Base-by-base conservation (phyloP, 2,888 invertebrate species). In the Arenicola marina region DNA sequence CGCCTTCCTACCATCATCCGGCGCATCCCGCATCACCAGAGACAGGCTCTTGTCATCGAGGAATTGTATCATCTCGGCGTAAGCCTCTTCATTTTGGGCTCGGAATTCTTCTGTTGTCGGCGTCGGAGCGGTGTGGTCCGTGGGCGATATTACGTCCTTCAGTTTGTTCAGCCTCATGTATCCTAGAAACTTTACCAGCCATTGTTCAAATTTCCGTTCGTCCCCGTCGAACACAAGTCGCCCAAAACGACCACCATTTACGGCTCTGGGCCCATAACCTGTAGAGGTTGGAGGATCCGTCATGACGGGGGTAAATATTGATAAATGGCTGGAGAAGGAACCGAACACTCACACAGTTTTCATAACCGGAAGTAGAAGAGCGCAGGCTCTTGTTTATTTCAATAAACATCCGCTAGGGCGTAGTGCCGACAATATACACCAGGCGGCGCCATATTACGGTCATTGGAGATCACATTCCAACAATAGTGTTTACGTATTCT, bases 1-100 rank as follows among this genome's bases (percentile, higher is more conserved):
- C n/a, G 72, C 66, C 15, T 62, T 61, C 44, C 69, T 61, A 4
- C 72, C 69, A 63, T 72, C 63, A 46, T 72, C 57, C 4, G 11
- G 31, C 15, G 67, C 69, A 53, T 69, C 72, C 7, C 67, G 18
- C 58, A 71, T 72, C 11, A 62, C 29, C 32, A 62, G 33, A 15
- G 46, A 31, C 4, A 62, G 53, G 21, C 46, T 61, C 34, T 53
- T 62, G 43, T 69, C 71, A 57, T 72, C 71, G 2, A 69, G 43
- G 29, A 57, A 55, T 43, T 72, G 69, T 7, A 68, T 63, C 1
- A 72, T 51, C 48, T 71, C 68, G 4, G 65, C 67, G 54, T 43
- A 69, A 1, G 65, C 68, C 46, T 66, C 60, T 34, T 58, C 71
- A 55, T 71, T 70, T 56, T 65, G 63, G 11, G 43, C 65, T n/a